Base-by-base conservation (phyloP, 92 coral and sea anemone species). In the Zoanthus solanderi region DNA sequence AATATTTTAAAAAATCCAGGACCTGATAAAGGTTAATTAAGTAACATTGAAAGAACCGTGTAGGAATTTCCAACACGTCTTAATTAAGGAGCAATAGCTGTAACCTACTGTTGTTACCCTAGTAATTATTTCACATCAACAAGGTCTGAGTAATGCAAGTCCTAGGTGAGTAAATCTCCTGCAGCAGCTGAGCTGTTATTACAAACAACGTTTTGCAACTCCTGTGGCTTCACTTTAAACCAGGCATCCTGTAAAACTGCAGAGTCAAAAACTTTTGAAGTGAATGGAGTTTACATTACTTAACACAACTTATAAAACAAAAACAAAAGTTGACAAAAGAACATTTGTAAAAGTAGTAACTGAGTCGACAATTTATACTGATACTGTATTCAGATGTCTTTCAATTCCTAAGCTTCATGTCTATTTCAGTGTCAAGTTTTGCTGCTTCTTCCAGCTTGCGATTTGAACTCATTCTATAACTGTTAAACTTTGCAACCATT, bases 371-470 rank as follows among this genome's bases (percentile, higher is more conserved):
- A 46, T 84, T 61, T 56, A 60, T 82, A 31, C 73, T 82, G 58
- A 47, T 60, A 37, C 79, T 75, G 79, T 46, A 75, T 75, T 44
- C 79, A 75, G 79, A 75, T 46, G 54, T 17, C 78, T 74, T 17
- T 83, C 76, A 83, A 83, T 73, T 83, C 76, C 87, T 67, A 46
- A 86, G 71, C 74, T 75, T 60, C 74, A 74, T 76, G 50, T 86
- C 83, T 37, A 76, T 87, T 76, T 76, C 48, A 82, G 44, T 71
- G 77, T 83, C 77, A 69, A 83, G 53, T 71, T 71, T 83, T 37
- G 87, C 57, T 67, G 65, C 86, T 78, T 87, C 87, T 77, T 87
- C 85, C 44, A 87, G 90, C 65, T 87, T 87, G 44, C 30, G 53
- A 52, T 87, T 87, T 87, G 87, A 78, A 50, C 75, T 83, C 76